phyloP scores from a whole-genome alignment of 2,888 invertebrate species.

The Spilosoma lubricipeda region DNA sequence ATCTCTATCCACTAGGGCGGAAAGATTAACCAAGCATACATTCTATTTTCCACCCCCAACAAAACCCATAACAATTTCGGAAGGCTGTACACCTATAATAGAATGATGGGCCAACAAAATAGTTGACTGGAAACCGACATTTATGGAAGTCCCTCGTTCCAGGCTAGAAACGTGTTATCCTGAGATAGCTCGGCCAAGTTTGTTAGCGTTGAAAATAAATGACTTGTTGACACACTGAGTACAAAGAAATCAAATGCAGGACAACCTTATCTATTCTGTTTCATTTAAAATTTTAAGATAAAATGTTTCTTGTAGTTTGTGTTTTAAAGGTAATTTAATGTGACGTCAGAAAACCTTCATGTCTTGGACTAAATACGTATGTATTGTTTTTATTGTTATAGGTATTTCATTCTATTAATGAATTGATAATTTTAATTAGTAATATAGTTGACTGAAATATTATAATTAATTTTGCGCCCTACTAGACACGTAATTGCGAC shows the following conservation, averaged over 20 bases:
- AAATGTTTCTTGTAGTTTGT: conserved; percentile 10
- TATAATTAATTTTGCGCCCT: too few relatives aligned
- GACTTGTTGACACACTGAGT: conserved; percentile 22
- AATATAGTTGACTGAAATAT: not conserved
- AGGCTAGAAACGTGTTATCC: conserved; percentile 30
- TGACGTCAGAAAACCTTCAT: not conserved
- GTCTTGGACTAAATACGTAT: not conserved
- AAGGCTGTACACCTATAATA: conserved; percentile 28
- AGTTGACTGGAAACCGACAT: conserved; percentile 33
- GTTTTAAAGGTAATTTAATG: not conserved
- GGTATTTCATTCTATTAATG: too few relatives aligned
- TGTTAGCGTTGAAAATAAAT: conserved; percentile 26
- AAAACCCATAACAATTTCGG: conserved; percentile 39
- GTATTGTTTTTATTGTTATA: not conserved
- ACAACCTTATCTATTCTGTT: conserved; percentile 21
- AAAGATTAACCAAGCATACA: conserved; percentile 52
- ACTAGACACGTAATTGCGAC: too few relatives aligned
- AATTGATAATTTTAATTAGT: not conserved
- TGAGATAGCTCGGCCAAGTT: conserved; percentile 21
- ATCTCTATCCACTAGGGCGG: conserved; percentile 41
- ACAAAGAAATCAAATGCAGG: conserved; percentile 30
- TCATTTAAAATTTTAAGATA: conserved; percentile 19
- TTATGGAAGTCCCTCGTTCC: conserved; percentile 27
- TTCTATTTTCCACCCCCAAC: conserved; percentile 43
- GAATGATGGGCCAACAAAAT: conserved; percentile 30